Evolutionary conservation across 1,140 invertebrate species (phyloP).

Genomic region (Conopomorpha cramerella): DNA sequence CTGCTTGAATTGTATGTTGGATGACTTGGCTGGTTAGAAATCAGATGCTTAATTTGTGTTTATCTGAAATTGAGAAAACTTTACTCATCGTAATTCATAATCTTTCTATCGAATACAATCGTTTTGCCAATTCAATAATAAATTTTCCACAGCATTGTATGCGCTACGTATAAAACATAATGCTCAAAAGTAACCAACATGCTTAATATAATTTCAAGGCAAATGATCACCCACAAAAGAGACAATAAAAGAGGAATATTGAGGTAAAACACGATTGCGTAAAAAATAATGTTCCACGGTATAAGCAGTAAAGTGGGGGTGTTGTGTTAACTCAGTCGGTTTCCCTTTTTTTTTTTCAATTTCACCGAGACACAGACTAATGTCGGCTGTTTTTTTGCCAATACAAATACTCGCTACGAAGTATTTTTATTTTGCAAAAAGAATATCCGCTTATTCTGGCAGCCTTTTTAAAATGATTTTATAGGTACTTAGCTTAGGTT

Average conservation of each 20-base stretch:
- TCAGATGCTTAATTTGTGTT: constrained; percentile 4
- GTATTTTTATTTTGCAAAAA: not conserved
- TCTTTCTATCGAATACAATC: no score
- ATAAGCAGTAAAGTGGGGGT: constrained; percentile 12
- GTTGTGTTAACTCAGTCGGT: constrained; percentile 27
- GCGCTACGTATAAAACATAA: no score
- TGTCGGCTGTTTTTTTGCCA: not conserved
- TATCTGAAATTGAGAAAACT: no score
- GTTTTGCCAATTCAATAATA: not conserved
- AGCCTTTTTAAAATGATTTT: not conserved
- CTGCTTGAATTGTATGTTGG: not conserved
- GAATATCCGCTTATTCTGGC: no score
- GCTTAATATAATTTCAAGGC: no score
- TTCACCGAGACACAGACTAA: constrained; percentile 13
- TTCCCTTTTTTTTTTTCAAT: constrained; percentile 47
- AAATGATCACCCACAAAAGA: no score
- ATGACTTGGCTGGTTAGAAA: no score
- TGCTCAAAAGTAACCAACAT: no score
- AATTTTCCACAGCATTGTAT: constrained; percentile 25
- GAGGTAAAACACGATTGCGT: constrained; percentile 35
- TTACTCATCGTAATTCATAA: no score
- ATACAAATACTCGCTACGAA: not conserved
- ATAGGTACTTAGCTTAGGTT: no score
- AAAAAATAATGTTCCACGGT: constrained; percentile 44
- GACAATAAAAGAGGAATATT: constrained; percentile 35